phyloP scores from a whole-genome alignment of 1,140 invertebrate species.

The Hylaeus volcanicus region DNA sequence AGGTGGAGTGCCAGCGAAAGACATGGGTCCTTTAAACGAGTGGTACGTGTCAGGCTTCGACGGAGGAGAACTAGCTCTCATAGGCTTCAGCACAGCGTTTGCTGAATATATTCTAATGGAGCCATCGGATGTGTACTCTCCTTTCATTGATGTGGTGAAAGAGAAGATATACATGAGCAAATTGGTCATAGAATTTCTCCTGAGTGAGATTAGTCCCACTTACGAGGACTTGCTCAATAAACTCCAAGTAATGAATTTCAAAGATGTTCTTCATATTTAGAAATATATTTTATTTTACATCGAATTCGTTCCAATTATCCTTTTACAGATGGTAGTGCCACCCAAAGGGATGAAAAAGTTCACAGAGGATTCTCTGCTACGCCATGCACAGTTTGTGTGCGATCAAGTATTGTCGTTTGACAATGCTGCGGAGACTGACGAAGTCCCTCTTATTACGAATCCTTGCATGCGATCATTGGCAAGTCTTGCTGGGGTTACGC shows the following conservation, averaged over 20 bases:
- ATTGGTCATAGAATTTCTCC: constrained; percentile 90
- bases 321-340: constrained; percentile 81
- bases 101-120: constrained; percentile 91
- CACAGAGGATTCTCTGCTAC: constrained; percentile 89
- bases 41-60: constrained; percentile 93
- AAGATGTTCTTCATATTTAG: not conserved
- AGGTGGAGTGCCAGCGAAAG: constrained; percentile 87
- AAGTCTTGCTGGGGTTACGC: constrained; percentile 88
- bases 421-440: constrained; percentile 83
- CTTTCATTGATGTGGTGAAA: constrained; percentile 86
- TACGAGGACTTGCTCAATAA: constrained; percentile 91
- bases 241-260: constrained; percentile 78
- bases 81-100: constrained; percentile 90
- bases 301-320: not conserved
- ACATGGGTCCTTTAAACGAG: constrained; percentile 92
- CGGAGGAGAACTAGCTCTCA: constrained; percentile 88
- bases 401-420: constrained; percentile 92
- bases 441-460: constrained; percentile 85
- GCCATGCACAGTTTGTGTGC: constrained; percentile 91
- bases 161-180: constrained; percentile 92
- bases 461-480: constrained; percentile 90
- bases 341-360: constrained; percentile 83
- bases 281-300: constrained; percentile 19
- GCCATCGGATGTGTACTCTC: constrained; percentile 86
- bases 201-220: constrained; percentile 85